Evolutionary conservation across 2,888 invertebrate species (phyloP).

Genomic region (Drosophila greeni): DNA sequence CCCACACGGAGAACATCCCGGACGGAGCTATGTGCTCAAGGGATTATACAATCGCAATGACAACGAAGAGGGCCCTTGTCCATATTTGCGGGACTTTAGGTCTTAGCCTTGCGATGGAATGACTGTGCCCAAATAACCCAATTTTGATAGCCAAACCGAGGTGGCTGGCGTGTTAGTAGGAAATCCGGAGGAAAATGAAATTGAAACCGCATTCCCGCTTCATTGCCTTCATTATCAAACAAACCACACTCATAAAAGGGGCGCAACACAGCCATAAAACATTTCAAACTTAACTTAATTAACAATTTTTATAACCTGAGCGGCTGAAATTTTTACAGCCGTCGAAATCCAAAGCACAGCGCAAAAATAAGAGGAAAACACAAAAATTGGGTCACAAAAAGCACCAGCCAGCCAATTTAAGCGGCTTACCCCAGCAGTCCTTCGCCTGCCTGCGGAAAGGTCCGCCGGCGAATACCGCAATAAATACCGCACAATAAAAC

Average conservation of each 20-base stretch:
- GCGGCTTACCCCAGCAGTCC: slow-evolving; percentile 44
- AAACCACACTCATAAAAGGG: slow-evolving; percentile 26
- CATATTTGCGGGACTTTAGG: background rate
- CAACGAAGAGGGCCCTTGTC: background rate
- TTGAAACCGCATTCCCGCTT: slow-evolving; percentile 28
- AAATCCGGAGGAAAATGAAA: slow-evolving; percentile 14
- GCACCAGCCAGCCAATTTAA: slow-evolving; percentile 57
- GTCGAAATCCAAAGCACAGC: slow-evolving; percentile 35
- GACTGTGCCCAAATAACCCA: slow-evolving; percentile 1
- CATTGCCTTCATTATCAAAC: slow-evolving; percentile 26
- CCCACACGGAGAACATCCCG: slow-evolving; percentile 17
- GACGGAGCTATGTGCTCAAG: background rate
- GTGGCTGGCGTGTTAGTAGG: background rate
- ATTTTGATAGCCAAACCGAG: slow-evolving; percentile 7
- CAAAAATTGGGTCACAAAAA: slow-evolving; percentile 36
- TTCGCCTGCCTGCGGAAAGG: slow-evolving; percentile 29
- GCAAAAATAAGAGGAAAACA: slow-evolving; percentile 24
- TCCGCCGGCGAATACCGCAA: slow-evolving; percentile 48
- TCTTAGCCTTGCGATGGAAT: background rate
- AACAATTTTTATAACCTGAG: slow-evolving; percentile 55
- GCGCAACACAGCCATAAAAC: slow-evolving; percentile 46
- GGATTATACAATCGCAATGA: slow-evolving; percentile 18
- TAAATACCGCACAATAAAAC: slow-evolving; percentile 67
- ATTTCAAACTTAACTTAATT: slow-evolving; percentile 63
- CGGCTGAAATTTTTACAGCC: slow-evolving; percentile 43